phyloP scores from a whole-genome alignment of 2,888 invertebrate species.

The Luperina nickerlii region DNA sequence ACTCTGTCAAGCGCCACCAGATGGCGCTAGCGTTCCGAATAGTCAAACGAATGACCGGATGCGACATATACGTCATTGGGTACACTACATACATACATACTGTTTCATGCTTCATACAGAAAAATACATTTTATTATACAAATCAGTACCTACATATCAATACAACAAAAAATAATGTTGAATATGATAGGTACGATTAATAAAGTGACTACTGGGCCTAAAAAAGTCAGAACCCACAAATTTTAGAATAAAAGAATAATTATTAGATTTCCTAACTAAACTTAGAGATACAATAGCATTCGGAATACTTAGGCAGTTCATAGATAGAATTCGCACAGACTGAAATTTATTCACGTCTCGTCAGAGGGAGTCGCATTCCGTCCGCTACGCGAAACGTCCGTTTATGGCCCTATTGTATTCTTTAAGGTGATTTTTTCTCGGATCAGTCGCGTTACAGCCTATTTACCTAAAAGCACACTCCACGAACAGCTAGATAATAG shows the following conservation, averaged over 20 bases:
- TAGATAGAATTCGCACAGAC: constrained; percentile 4
- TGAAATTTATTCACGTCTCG: not conserved
- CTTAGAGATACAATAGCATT: constrained; percentile 3
- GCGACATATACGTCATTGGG: too few species aligned
- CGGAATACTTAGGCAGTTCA: not conserved
- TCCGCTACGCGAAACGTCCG: too few species aligned
- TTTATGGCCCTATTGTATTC: too few species aligned
- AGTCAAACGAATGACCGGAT: too few species aligned
- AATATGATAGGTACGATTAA: not conserved
- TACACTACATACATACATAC: not conserved
- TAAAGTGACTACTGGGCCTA: not conserved
- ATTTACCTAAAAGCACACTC: too few species aligned
- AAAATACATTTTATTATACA: not conserved
- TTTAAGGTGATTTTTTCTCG: too few species aligned
- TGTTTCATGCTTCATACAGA: not conserved
- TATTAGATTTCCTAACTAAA: too few species aligned
- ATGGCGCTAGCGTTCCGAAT: too few species aligned
- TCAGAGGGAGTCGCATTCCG: too few species aligned
- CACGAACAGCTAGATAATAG: too few species aligned
- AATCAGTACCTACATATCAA: not conserved
- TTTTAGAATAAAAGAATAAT: not conserved
- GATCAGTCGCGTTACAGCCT: too few species aligned
- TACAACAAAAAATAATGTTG: not conserved
- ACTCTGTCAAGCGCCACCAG: too few species aligned
- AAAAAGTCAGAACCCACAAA: not conserved